Conservation (phyloP, 2,797 vertebrate species). For the Sarcophilus harrisii region DNA sequence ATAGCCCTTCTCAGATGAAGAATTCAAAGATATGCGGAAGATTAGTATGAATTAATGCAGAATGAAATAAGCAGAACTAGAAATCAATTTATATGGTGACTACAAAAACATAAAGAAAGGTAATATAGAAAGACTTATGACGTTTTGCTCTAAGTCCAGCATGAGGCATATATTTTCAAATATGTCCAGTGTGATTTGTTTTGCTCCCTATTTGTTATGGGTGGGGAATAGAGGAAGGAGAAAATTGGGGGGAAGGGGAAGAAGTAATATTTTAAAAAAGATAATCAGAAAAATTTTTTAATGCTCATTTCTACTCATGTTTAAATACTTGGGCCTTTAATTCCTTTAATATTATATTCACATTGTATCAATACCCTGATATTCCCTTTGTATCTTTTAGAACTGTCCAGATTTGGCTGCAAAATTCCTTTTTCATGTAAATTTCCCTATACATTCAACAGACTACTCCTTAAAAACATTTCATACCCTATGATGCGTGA, state of each 20-base stretch:
- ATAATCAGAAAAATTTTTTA: neutral
- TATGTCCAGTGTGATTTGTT: neutral
- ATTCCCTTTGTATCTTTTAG: neutral
- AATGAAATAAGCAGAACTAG: neutral
- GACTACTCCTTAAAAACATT: neutral
- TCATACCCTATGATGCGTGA: neutral
- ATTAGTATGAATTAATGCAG: neutral
- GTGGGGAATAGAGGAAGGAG: neutral
- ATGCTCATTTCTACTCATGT: neutral
- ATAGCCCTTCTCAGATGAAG: neutral
- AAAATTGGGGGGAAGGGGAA: neutral
- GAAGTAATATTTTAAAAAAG: neutral
- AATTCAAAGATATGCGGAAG: neutral
- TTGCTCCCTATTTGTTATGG: neutral
- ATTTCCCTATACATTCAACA: neutral
- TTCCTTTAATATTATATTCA: slow-evolving; percentile 14
- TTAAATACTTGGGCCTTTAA: neutral
- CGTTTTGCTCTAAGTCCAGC: neutral
- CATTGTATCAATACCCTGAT: neutral
- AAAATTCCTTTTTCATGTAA: slow-evolving; percentile 7
- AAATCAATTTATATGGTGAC: neutral
- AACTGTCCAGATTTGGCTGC: neutral
- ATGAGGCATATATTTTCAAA: neutral
- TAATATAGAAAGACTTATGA: neutral
- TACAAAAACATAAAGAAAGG: neutral